Base-by-base conservation (phyloP, 2,797 vertebrate species). In the Liasis olivaceus region DNA sequence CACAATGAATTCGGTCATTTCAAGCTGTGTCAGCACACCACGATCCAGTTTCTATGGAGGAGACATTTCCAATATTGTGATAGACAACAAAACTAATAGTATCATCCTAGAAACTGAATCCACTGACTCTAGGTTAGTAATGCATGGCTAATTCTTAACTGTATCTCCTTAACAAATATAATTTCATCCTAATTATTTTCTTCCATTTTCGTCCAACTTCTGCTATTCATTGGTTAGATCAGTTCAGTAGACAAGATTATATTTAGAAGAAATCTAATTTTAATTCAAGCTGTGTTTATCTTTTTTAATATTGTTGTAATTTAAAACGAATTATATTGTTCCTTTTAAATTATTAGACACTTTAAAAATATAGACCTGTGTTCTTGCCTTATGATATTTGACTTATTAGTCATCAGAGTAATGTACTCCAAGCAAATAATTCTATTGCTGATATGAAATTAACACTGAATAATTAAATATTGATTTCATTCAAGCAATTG, bases 21-120 rank as follows among this genome's bases (percentile, higher is more conserved):
- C 99, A 91, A 99, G 99, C 97, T 98, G 99, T 72, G 94, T 98
- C 96, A 99, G 98, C 97, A 99, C 99, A 8, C 99, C 99, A 12
- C 97, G 98, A 90, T 99, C 98, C 95, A 98, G 98, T 97, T 98
- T 99, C 94, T 99, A 99, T 7, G 98, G 98, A 26, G 98, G 99
- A 2, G 99, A 99, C 11, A 86, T 98, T 92, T 95, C 97, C 92
- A 96, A 98, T 54, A 96, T 98, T 84, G 86, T 98, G 95, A 97
- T 98, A 88, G 99, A 99, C 97, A 99, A 99, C 97, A 98, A 98
- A 96, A 98, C 98, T 42, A 98, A 98, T 96, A 98, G 98, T 95
- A 98, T 99, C 96, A 98, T 99, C 94, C 95, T 99, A 95, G 99
- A 99, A 95, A 97, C 96, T 0, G 98, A 98, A 81, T 95, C 98